Evolutionary conservation across 2,888 invertebrate species (phyloP).

Genomic region (Drosophila gaucha): DNA sequence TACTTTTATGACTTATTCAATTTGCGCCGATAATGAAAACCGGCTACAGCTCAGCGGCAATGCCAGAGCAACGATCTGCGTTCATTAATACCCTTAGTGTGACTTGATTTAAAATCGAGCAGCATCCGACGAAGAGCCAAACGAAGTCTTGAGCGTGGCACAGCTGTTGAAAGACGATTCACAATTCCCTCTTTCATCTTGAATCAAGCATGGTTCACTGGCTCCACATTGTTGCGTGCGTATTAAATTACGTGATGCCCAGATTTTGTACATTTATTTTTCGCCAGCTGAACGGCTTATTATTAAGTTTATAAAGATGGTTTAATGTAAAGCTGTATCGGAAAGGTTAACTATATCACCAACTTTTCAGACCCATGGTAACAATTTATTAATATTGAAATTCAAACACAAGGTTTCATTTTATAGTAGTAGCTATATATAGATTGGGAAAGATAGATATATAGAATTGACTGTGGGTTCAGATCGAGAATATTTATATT

Average conservation of each 20-base stretch:
- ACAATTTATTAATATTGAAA: no score
- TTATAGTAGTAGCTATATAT: background rate
- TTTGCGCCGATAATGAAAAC: slow-evolving; percentile 46
- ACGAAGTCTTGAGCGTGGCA: slow-evolving; percentile 28
- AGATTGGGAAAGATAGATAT: no score
- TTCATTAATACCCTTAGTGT: slow-evolving; percentile 81
- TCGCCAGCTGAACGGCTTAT: slow-evolving; percentile 40
- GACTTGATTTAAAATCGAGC: slow-evolving; percentile 79
- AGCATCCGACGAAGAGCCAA: slow-evolving; percentile 45
- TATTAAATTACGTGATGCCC: slow-evolving; percentile 64
- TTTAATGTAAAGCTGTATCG: slow-evolving; percentile 15
- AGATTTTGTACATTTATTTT: slow-evolving; percentile 19
- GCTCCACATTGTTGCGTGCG: slow-evolving; percentile 25
- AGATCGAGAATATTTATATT: background rate
- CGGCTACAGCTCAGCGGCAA: slow-evolving; percentile 30
- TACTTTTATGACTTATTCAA: slow-evolving; percentile 74
- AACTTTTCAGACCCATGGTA: no score
- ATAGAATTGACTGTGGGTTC: background rate
- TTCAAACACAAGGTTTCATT: no score
- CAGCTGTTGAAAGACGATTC: slow-evolving; percentile 66
- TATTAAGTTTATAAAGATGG: slow-evolving; percentile 56
- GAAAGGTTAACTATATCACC: background rate
- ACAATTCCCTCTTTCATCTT: slow-evolving; percentile 19
- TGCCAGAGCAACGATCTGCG: slow-evolving; percentile 49
- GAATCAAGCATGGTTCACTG: slow-evolving; percentile 55